Conservation (phyloP, 2,797 vertebrate genomes). For the Microctenopoma steveboyesi region DNA sequence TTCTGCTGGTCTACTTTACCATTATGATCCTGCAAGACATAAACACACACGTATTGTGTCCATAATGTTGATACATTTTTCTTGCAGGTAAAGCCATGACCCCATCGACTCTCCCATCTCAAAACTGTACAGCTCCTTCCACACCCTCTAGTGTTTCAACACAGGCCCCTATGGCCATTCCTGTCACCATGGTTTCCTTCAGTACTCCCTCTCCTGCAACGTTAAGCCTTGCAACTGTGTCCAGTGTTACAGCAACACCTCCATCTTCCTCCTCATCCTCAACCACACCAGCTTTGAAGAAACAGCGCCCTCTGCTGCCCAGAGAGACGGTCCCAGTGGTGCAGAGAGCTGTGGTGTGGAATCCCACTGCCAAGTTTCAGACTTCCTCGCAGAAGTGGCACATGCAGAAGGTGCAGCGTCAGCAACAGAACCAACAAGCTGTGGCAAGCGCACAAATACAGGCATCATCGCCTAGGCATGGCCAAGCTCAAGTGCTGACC, state of each 20-base stretch:
- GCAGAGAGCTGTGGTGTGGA: slow-evolving; percentile 95
- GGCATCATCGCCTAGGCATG: slow-evolving; percentile 65
- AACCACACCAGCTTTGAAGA: slow-evolving; percentile 85
- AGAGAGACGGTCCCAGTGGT: slow-evolving; percentile 94
- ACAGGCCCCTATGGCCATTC: slow-evolving; percentile 85
- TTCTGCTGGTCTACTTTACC: background rate
- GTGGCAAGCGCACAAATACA: slow-evolving; percentile 62
- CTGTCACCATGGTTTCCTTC: slow-evolving; percentile 83
- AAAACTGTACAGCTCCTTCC: slow-evolving; percentile 81
- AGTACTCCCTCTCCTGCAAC: slow-evolving; percentile 79
- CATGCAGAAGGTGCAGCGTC: slow-evolving; percentile 97
- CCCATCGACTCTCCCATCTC: slow-evolving; percentile 81
- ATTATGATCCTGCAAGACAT: slow-evolving; percentile 7
- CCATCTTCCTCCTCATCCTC: slow-evolving; percentile 60
- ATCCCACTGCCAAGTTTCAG: slow-evolving; percentile 94
- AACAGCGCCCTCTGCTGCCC: slow-evolving; percentile 95
- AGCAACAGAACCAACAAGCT: slow-evolving; percentile 89
- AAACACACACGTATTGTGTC: background rate
- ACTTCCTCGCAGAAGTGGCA: slow-evolving; percentile 99
- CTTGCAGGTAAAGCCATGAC: slow-evolving; percentile 86
- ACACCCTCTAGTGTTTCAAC: slow-evolving; percentile 78
- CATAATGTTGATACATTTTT: slow-evolving; percentile 3
- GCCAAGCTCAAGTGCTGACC: slow-evolving; percentile 60
- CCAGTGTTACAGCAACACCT: slow-evolving; percentile 62
- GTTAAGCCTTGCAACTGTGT: slow-evolving; percentile 71